Base-by-base conservation (phyloP, 2,888 invertebrate species). In the Neuroscelio doddi region DNA sequence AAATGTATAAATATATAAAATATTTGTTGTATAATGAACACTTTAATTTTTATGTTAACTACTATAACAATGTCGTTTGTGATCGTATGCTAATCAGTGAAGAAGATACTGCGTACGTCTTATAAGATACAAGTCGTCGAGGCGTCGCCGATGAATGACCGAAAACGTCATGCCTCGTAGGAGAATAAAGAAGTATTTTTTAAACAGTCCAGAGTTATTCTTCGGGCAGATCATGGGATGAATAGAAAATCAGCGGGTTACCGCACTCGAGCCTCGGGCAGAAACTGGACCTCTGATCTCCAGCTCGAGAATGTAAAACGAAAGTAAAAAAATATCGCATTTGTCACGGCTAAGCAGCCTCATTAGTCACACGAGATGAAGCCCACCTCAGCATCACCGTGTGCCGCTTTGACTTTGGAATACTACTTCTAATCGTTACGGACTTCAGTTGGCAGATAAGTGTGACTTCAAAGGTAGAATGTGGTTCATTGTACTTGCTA, bases 241-340 rank as follows among this genome's bases (percentile, higher is more conserved):
- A 70, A 70, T 70, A 64, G 68, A 56, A 70, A 70, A 70, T 65
- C 64, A 71, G 69, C 67, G 57, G 67, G 67, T 70, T 70, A 64
- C 70, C 68, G 53, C 46, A 32, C 27, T 49, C 24, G 38, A 41
- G 57, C 58, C 58, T 51, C 55, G 56, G 53, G 41, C 64, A 57
- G 58, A 70, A 68, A 64, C 57, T 58, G 58, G 69, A 67, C 69
- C 69, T 71, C 63, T 67, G 70, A 70, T 64, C 66, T 69, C 49
- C 32, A 27, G 49, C 58, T 49, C 55, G 46, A 59, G 52, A 52
- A 57, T 57, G 52, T 39, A 26, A 52, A 64, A 64, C 53, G 44
- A 57, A 57, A 38, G 36, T 42, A 50, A 68, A 71, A 71, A 69
- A 70, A 56, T 56, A 64, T 49, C 64, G 63, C 59, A 70, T 70